phyloP scores from a whole-genome alignment of 2,113 vertebrate genomes.

The Eira barbara region DNA sequence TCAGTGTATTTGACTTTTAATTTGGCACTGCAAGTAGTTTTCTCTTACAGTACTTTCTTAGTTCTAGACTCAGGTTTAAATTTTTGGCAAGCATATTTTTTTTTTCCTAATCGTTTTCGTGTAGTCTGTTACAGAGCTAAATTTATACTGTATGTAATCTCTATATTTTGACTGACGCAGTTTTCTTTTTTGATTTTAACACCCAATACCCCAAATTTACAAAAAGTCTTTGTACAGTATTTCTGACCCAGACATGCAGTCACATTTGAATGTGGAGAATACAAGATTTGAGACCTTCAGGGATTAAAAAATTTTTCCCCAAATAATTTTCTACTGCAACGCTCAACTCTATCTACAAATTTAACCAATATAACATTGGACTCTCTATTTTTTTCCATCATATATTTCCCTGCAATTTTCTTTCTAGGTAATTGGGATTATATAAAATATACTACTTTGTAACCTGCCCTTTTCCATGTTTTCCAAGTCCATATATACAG shows the following conservation, averaged over 20 bases:
- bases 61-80: constrained; percentile 1
- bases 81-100: constrained; percentile 49
- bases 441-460: not conserved
- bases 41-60: constrained; percentile 1
- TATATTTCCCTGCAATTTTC: constrained; percentile 2
- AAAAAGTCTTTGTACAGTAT: not conserved
- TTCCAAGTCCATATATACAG: not conserved
- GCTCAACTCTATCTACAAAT: not conserved
- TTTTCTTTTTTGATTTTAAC: constrained; percentile 41
- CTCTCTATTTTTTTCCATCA: not conserved
- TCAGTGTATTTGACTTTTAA: not conserved
- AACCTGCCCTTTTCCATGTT: not conserved
- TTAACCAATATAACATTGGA: not conserved
- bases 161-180: constrained; percentile 51
- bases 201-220: not conserved
- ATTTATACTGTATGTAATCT: constrained; percentile 21
- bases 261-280: not conserved
- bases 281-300: not conserved
- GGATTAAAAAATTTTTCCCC: not conserved
- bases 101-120: constrained; percentile 40
- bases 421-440: not conserved
- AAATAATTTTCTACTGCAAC: constrained; percentile 5
- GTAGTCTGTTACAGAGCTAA: constrained; percentile 32
- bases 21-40: not conserved
- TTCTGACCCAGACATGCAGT: not conserved